Conservation (phyloP, 2,797 vertebrate species). For the Rhodeus uyekii region DNA sequence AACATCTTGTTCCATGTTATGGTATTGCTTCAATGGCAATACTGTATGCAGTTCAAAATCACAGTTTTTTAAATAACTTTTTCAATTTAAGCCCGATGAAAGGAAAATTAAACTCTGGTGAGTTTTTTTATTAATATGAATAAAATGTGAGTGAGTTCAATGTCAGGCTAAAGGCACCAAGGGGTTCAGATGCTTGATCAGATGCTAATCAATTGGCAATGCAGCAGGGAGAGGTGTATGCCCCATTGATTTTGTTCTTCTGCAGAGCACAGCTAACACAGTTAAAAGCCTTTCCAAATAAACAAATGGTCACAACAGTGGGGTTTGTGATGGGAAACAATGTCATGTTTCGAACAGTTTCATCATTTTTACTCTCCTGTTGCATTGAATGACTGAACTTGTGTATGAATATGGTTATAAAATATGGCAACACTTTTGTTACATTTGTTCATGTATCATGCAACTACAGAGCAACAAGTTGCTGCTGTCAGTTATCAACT, state of each 20-base stretch:
- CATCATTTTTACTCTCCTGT: slow-evolving; percentile 68
- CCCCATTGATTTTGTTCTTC: slow-evolving; percentile 60
- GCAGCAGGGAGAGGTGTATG: slow-evolving; percentile 45
- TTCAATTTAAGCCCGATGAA: slow-evolving; percentile 23
- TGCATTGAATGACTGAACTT: slow-evolving; percentile 26
- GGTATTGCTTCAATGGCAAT: slow-evolving; percentile 2
- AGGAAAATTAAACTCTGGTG: slow-evolving; percentile 21
- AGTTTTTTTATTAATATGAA: slow-evolving; percentile 25
- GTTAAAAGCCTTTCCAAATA: slow-evolving; percentile 52
- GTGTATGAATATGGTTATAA: slow-evolving; percentile 55
- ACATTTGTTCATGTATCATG: background rate
- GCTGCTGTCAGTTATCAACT: background rate
- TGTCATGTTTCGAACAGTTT: slow-evolving; percentile 70
- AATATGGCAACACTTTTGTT: slow-evolving; percentile 27
- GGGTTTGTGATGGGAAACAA: slow-evolving; percentile 52
- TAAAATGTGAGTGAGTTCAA: background rate
- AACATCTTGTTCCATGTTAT: slow-evolving; percentile 29
- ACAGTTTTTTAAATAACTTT: background rate
- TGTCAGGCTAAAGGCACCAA: slow-evolving; percentile 38
- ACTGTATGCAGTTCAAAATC: background rate
- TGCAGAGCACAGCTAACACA: slow-evolving; percentile 44
- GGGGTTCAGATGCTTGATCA: slow-evolving; percentile 56
- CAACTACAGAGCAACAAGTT: slow-evolving; percentile 7
- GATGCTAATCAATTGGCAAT: slow-evolving; percentile 55
- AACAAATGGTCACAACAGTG: slow-evolving; percentile 41